phyloP scores from a whole-genome alignment of 2,888 invertebrate species.

The Nymphalis polychloros region DNA sequence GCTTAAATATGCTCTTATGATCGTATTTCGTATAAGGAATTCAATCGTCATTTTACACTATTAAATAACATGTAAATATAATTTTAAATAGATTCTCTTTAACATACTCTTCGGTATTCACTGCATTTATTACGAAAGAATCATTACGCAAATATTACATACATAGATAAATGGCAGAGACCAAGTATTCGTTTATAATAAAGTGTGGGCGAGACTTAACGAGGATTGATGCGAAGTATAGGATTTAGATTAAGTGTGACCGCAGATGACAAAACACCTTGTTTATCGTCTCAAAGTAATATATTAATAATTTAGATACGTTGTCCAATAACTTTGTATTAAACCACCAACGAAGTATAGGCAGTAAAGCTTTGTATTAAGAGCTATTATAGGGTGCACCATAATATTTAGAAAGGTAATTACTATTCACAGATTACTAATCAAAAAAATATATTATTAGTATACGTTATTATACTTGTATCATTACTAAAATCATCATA shows the following conservation, averaged over 20 bases:
- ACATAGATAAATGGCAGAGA: slow-evolving; percentile 33
- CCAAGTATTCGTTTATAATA: slow-evolving; percentile 30
- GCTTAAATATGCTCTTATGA: too few species aligned
- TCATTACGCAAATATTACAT: slow-evolving; percentile 35
- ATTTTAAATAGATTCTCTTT: not conserved
- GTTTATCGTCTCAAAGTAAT: slow-evolving; percentile 37
- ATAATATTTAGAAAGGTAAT: not conserved
- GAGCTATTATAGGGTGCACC: slow-evolving; percentile 7
- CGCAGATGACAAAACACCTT: slow-evolving; percentile 57
- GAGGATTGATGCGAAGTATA: slow-evolving; percentile 46
- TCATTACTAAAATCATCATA: not conserved
- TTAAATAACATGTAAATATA: too few species aligned
- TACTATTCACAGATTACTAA: slow-evolving; percentile 21
- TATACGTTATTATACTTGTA: slow-evolving; percentile 16
- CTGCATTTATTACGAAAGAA: slow-evolving; percentile 21
- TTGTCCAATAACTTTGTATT: slow-evolving; percentile 20
- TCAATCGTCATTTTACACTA: too few species aligned
- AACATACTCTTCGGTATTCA: not conserved
- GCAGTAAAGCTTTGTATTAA: not conserved
- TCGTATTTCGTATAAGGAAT: too few species aligned
- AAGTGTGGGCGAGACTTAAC: slow-evolving; percentile 46
- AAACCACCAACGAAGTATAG: not conserved
- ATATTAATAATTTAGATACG: slow-evolving; percentile 39
- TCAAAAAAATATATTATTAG: slow-evolving; percentile 22
- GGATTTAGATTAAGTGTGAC: slow-evolving; percentile 58